These are phyloP conservation scores for Tetramorium alpestre DNA, from an alignment of 1,140 invertebrate species.

Conservation along the genomic window DNA sequence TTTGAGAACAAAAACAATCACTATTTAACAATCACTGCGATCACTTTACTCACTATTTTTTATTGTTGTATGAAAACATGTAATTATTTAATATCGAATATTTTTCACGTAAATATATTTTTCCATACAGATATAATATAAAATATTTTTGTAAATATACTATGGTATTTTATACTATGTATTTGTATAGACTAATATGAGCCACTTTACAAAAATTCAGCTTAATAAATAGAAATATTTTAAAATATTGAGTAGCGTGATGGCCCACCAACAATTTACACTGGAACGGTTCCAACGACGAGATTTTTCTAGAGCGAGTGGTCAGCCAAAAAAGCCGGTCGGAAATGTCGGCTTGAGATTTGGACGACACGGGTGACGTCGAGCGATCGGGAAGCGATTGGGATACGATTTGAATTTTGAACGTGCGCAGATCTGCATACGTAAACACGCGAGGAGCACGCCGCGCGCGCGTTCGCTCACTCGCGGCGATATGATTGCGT, in stretches of 20 bases:
- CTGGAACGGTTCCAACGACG: constrained; percentile 20
- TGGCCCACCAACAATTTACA: neutral
- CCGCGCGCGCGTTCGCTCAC: neutral
- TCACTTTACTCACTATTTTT: neutral
- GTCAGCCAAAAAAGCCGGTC: constrained; percentile 32
- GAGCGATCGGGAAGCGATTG: constrained; percentile 66
- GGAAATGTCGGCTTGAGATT: constrained; percentile 51
- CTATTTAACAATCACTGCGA: neutral
- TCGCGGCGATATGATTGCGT: constrained; percentile 34
- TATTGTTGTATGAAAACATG: neutral
- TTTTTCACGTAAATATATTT: neutral
- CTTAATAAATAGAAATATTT: neutral
- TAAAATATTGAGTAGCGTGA: neutral
- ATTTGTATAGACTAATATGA: neutral
- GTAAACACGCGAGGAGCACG: constrained; percentile 59
- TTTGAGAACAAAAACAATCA: neutral
- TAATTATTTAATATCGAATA: neutral
- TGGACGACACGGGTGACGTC: constrained; percentile 15
- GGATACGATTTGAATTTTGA: constrained; percentile 74
- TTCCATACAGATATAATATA: neutral
- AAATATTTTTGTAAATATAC: neutral
- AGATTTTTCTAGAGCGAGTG: constrained; percentile 31
- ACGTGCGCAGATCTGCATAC: constrained; percentile 65
- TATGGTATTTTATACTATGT: neutral
- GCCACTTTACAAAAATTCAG: neutral